A percentile compares a stretch with the other conserved stretches of the same genome.
phyloP scores from a whole-genome alignment of 2,797 vertebrate species.

The Rhinophrynus dorsalis region DNA sequence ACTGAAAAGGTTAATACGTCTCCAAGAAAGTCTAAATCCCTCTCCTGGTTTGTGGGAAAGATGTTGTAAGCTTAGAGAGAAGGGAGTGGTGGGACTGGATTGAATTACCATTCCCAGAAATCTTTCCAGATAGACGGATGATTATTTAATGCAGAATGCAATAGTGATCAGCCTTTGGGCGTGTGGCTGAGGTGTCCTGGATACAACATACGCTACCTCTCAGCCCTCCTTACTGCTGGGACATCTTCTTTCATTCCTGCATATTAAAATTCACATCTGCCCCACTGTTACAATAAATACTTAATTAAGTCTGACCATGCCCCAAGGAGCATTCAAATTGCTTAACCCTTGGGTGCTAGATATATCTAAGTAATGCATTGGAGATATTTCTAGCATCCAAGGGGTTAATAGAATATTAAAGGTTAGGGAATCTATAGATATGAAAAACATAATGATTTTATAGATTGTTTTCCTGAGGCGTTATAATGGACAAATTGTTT shows the following conservation, averaged over 20 bases:
- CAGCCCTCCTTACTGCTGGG: slow-evolving; percentile 24
- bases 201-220: slow-evolving; percentile 3
- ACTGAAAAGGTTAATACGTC: slow-evolving; percentile 34
- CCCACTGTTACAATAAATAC: slow-evolving; percentile 18
- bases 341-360: too few relatives aligned
- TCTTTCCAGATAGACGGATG: slow-evolving; percentile 48
- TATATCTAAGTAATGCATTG: too few relatives aligned
- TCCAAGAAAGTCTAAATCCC: slow-evolving; percentile 26
- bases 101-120: slow-evolving; percentile 48
- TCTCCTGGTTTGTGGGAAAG: slow-evolving; percentile 37
- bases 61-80: slow-evolving; percentile 42
- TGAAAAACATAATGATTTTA: too few relatives aligned
- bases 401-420: too few relatives aligned
- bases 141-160: slow-evolving; percentile 47
- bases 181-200: slow-evolving; percentile 41
- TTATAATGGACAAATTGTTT: too few relatives aligned
- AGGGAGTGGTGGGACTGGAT: slow-evolving; percentile 49
- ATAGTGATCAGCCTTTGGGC: slow-evolving; percentile 40
- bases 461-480: too few relatives aligned
- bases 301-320: slow-evolving; percentile 37
- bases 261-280: slow-evolving; percentile 16
- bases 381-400: too few relatives aligned
- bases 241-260: slow-evolving; percentile 1
- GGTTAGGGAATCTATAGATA: too few relatives aligned
- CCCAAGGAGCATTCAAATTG: too few relatives aligned